Evolutionary conservation across 1,140 invertebrate genomes (phyloP).

Genomic region (Sipha flava): DNA sequence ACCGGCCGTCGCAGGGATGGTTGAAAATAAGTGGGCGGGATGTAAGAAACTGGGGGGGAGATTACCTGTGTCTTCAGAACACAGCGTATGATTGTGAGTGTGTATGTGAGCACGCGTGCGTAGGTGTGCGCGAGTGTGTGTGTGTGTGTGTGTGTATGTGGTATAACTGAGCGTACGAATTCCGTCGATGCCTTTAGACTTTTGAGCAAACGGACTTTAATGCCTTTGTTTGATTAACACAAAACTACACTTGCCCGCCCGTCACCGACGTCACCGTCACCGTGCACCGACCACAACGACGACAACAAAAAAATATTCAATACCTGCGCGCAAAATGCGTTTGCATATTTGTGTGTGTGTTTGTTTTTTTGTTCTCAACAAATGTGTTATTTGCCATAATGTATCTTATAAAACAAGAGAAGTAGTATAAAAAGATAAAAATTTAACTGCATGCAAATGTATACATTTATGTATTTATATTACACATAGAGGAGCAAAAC

Average conservation of each 20-base stretch:
- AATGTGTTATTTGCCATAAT: no score
- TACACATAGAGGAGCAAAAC: no score
- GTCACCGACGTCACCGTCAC: neutral
- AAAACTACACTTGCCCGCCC: neutral
- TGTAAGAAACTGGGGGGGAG: neutral
- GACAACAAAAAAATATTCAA: neutral
- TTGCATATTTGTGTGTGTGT: neutral
- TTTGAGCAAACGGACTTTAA: slow-evolving; percentile 13
- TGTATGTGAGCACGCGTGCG: neutral
- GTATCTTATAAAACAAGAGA: no score
- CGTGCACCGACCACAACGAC: no score
- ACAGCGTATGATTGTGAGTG: neutral
- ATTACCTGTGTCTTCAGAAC: neutral
- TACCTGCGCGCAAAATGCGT: no score
- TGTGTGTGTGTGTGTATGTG: neutral
- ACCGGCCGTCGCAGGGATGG: neutral
- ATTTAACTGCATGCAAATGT: no score
- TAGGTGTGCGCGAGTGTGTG: neutral
- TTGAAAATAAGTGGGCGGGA: neutral
- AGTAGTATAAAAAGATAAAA: no score
- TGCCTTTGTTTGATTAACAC: slow-evolving; percentile 5
- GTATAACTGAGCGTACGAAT: neutral
- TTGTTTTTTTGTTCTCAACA: neutral
- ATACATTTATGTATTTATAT: no score
- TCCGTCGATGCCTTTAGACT: neutral